Evolutionary conservation across 2,113 vertebrate genomes (phyloP).

Genomic region (Caracal caracal): DNA sequence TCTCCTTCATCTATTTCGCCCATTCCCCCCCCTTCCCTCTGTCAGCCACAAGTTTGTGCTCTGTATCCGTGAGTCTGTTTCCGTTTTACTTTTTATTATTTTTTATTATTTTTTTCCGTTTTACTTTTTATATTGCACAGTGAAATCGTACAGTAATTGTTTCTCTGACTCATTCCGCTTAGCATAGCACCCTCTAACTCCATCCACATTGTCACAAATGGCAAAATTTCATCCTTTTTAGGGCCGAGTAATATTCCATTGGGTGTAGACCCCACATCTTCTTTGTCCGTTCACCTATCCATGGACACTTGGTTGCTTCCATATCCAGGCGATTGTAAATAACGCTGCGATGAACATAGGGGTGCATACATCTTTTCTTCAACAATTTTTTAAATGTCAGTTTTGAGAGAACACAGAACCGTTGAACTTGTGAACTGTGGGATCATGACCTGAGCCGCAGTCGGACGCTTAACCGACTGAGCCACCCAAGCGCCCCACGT

Average conservation of each 20-base stretch:
- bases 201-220: background rate
- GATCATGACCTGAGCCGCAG: too few species aligned
- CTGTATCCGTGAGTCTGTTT: background rate
- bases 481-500: too few species aligned
- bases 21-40: background rate
- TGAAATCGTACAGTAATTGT: background rate
- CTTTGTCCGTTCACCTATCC: background rate
- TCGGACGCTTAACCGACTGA: too few species aligned
- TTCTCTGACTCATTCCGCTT: background rate
- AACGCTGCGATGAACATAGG: too few species aligned
- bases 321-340: background rate
- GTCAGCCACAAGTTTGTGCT: background rate
- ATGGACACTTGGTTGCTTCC: background rate
- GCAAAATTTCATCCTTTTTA: background rate
- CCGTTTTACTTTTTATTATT: background rate
- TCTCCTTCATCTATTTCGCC: background rate
- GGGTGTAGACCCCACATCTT: background rate
- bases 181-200: background rate
- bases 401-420: too few species aligned
- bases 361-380: background rate
- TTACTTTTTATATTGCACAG: background rate
- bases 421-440: too few species aligned
- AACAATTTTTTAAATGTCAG: too few species aligned
- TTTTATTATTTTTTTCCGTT: background rate
- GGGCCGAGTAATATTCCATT: background rate